Percentiles rank a stretch among this genome's conserved stretches.
Conservation (phyloP, 1,140 invertebrate genomes). For the Cyclargus thomasi region DNA sequence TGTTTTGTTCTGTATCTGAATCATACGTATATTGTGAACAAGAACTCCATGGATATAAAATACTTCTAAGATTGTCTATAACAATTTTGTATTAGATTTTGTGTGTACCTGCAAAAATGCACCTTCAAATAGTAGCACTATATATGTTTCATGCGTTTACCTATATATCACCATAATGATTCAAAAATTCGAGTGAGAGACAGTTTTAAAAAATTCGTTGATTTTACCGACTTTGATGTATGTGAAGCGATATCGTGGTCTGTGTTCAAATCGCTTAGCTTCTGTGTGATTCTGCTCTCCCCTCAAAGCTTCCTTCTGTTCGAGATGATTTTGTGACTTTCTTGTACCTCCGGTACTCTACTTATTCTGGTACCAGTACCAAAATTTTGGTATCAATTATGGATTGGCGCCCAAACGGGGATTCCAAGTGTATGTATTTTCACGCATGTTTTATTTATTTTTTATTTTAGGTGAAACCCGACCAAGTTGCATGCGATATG, state of each 20-base stretch:
- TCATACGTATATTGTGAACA: too few species aligned
- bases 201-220: slow-evolving; percentile 13
- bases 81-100: too few species aligned
- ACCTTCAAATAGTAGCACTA: neutral
- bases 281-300: slow-evolving; percentile 34
- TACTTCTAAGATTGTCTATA: too few species aligned
- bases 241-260: slow-evolving; percentile 18
- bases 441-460: slow-evolving; percentile 48
- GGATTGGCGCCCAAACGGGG: slow-evolving; percentile 26
- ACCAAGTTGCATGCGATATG: slow-evolving; percentile 60
- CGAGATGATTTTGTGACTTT: neutral
- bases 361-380: neutral
- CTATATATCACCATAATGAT: neutral
- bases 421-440: slow-evolving; percentile 31
- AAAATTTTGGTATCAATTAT: slow-evolving; percentile 16
- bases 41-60: too few species aligned
- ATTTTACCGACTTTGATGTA: slow-evolving; percentile 18
- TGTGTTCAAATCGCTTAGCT: slow-evolving; percentile 46
- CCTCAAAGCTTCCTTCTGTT: neutral
- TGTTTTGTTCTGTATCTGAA: too few species aligned
- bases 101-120: too few species aligned
- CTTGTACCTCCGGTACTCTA: neutral
- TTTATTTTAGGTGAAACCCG: slow-evolving; percentile 64
- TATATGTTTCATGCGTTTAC: too few species aligned
- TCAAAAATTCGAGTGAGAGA: neutral